Conservation (phyloP, 2,888 invertebrate genomes). For the Notocelia uddmanniana region DNA sequence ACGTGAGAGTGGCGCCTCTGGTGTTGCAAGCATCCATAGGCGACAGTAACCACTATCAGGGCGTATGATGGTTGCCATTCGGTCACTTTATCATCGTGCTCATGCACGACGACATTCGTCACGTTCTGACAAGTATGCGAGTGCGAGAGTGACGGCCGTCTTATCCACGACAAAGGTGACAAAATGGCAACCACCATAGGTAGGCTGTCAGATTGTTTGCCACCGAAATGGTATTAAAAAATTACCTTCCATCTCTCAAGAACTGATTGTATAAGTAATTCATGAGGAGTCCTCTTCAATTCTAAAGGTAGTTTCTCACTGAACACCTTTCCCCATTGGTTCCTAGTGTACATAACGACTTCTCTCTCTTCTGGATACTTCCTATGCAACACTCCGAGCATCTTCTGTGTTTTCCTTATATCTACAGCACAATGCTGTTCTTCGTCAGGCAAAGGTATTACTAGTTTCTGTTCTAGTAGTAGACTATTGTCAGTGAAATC, state of each 20-base stretch:
- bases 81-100: too few relatives aligned
- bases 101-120: too few relatives aligned
- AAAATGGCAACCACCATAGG: too few relatives aligned
- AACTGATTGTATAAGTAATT: slow-evolving; percentile 49
- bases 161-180: too few relatives aligned
- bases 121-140: too few relatives aligned
- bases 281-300: not conserved
- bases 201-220: too few relatives aligned
- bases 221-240: too few relatives aligned
- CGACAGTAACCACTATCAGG: too few relatives aligned
- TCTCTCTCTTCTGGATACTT: slow-evolving; percentile 22
- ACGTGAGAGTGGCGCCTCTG: too few relatives aligned
- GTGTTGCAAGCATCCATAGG: too few relatives aligned
- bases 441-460: not conserved
- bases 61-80: too few relatives aligned
- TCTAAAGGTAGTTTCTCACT: slow-evolving; percentile 41
- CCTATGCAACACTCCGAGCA: not conserved
- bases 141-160: too few relatives aligned
- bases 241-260: slow-evolving; percentile 52
- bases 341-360: slow-evolving; percentile 26
- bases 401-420: not conserved
- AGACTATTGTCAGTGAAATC: slow-evolving; percentile 13
- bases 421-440: slow-evolving; percentile 13
- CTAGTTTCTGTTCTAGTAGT: not conserved
- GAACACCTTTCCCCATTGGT: slow-evolving; percentile 51